Base-by-base conservation (phyloP, 2,888 invertebrate species). In the Chorisops tibialis region DNA sequence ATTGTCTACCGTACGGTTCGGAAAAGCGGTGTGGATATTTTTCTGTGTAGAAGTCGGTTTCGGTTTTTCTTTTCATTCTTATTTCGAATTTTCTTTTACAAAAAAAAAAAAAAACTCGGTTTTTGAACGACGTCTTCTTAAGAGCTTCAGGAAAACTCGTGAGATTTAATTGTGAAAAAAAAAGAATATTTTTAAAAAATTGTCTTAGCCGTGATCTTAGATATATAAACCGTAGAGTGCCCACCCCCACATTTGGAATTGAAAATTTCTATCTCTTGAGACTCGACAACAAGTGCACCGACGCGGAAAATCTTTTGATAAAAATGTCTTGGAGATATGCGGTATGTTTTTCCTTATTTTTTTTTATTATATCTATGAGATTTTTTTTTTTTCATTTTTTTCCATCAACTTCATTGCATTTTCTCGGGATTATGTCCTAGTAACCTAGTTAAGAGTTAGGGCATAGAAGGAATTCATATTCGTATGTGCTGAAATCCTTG, bases 261-360 rank as follows among this genome's bases (percentile, higher is more conserved):
- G n/a, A n/a, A 30, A 30, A 30, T 30, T 2, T 5, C 9, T 9
- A 30, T 30, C 30, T 7, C 9, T 30, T 9, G 30, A 9, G 30
- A 41, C 41, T 14, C 41, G 16, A 56, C 30, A 56, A 30, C 43
- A 56, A 30, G 56, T 56, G 54, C 19, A 45, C 14, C 45, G 43
- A 24, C 56, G 22, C 22, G 54, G n/a, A 19, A 51, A 49, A 30
- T 22, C 52, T 35, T 56, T 14, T 19, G 47, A 66, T 65, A 67
- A 72, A 70, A 68, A 73, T 73, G 73, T 73, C 73, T 69, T 73
- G 74, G 74, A 74, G 74, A 75, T 75, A 75, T 71, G 73, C 74
- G 74, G 74, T 75, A 72, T 43, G 30, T 30, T 30, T 9, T 30
- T 30, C 30, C n/a, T 30, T 2, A 7, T 30, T 9, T 30, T 30